Evolutionary conservation across 1,140 invertebrate species (phyloP).

Genomic region (Eriosoma lanigerum): DNA sequence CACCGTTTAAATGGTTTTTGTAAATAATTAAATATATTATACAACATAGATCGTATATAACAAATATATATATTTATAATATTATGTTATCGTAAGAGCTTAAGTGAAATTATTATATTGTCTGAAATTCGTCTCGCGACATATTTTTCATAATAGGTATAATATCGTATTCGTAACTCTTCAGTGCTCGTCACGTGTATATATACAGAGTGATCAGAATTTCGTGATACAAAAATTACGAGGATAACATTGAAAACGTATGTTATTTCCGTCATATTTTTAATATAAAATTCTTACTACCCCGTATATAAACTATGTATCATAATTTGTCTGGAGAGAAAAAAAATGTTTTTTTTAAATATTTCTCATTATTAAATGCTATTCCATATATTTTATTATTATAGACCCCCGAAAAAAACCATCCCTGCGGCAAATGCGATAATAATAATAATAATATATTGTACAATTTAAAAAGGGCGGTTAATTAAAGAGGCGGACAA

Average conservation of each 20-base stretch:
- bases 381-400: conserved; percentile 16
- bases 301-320: not conserved
- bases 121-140: not conserved
- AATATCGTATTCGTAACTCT: too few species aligned
- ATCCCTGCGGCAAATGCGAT: not conserved
- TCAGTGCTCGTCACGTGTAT: too few species aligned
- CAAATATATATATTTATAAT: too few species aligned
- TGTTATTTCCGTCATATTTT: too few species aligned
- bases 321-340: not conserved
- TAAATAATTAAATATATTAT: not conserved
- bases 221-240: too few species aligned
- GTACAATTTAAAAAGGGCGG: not conserved
- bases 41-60: not conserved
- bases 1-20: not conserved
- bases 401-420: conserved; percentile 6
- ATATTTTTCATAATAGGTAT: not conserved
- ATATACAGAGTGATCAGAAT: too few species aligned
- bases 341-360: not conserved
- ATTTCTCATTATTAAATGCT: not conserved
- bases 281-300: not conserved
- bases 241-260: too few species aligned
- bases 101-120: not conserved
- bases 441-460: conserved; percentile 10
- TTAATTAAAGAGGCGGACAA: conserved; percentile 15
- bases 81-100: too few species aligned